Conservation (phyloP, 2,888 invertebrate species). For the Stenotaenia linearis region DNA sequence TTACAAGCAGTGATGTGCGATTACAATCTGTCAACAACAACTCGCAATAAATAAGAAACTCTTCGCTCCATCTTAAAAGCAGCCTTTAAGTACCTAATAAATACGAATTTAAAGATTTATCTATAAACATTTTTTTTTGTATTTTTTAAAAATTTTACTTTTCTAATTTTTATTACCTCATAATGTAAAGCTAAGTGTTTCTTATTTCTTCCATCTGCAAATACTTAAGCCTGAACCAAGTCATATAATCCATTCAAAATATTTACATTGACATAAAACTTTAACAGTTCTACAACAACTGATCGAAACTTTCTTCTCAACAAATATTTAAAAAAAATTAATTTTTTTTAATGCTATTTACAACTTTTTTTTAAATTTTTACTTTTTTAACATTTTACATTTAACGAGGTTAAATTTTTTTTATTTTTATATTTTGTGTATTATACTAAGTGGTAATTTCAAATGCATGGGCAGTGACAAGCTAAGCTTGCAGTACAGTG, state of each 20-base stretch:
- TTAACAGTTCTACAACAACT: slow-evolving; percentile 21
- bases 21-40: neutral
- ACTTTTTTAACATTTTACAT: neutral
- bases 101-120: no score
- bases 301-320: neutral
- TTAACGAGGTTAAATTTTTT: neutral
- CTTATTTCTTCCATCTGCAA: slow-evolving; percentile 12
- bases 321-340: neutral
- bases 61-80: neutral
- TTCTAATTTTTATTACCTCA: neutral
- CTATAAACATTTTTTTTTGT: no score
- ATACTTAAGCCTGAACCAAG: neutral
- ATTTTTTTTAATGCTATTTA: neutral
- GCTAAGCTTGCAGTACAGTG: neutral
- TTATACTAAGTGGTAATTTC: neutral
- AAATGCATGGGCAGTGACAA: slow-evolving; percentile 20
- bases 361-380: neutral
- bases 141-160: no score
- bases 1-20: slow-evolving; percentile 20
- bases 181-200: neutral
- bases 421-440: neutral
- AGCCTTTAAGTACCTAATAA: neutral
- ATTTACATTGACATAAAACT: slow-evolving; percentile 9
- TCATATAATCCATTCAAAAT: neutral
- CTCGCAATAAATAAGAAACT: neutral